phyloP scores from a whole-genome alignment of 2,888 invertebrate species.

The Apotomis capreana region DNA sequence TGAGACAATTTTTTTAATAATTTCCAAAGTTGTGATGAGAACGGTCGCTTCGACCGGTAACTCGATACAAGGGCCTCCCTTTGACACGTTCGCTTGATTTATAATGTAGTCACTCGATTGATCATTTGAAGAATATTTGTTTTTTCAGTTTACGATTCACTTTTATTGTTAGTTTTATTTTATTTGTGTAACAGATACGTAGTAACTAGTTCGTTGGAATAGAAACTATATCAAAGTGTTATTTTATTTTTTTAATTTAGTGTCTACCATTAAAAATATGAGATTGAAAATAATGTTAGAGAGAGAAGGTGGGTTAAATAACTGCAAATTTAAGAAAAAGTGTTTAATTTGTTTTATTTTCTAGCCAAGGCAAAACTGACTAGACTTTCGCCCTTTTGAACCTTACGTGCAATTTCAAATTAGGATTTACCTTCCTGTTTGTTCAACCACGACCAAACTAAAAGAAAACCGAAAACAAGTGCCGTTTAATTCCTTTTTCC shows the following conservation, averaged over 20 bases:
- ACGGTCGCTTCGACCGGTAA: conserved; percentile 52
- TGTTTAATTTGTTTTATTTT: no score
- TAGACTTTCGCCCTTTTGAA: background rate
- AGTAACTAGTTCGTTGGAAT: conserved; percentile 9
- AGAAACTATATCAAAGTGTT: background rate
- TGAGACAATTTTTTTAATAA: conserved; percentile 21
- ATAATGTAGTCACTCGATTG: conserved; percentile 72
- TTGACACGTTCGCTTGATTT: conserved; percentile 70
- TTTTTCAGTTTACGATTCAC: conserved; percentile 60
- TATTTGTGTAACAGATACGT: conserved; percentile 38
- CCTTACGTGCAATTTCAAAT: conserved; percentile 4
- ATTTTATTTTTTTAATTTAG: background rate
- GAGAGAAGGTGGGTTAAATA: no score
- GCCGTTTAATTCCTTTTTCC: background rate
- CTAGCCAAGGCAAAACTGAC: background rate
- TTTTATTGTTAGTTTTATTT: conserved; percentile 62
- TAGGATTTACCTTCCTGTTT: conserved; percentile 3
- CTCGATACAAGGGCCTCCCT: conserved; percentile 59
- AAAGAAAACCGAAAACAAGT: conserved; percentile 32
- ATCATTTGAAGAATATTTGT: conserved; percentile 73
- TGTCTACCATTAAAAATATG: no score
- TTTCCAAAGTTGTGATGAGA: conserved; percentile 30
- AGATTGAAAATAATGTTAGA: no score
- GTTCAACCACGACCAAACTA: conserved; percentile 12
- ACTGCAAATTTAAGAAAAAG: no score